Base-by-base conservation (phyloP, 2,888 invertebrate genomes). In the Toxonevra muliebris region DNA sequence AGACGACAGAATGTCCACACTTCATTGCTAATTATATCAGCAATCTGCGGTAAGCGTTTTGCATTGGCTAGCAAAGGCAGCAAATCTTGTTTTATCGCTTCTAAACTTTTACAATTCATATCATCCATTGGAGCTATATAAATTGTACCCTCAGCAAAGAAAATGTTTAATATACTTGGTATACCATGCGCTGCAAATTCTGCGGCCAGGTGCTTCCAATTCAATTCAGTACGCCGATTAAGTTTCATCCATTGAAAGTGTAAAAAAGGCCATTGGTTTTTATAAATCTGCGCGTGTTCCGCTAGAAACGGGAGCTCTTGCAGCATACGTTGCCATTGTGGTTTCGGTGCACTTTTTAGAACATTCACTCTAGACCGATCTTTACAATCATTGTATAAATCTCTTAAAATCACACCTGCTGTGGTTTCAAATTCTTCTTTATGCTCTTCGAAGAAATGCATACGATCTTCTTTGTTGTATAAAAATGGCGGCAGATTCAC, bases 401-500 rank as follows among this genome's bases (percentile, higher is more conserved):
- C 74, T 0, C 79, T 69, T 0, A 83, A 40, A 30, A 81, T 40
- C 5, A 69, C 66, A 0, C 84, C 83, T 0, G 80, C 76, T 2
- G 67, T 10, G 0, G 81, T 82, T 7, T 69, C 53, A 30, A 83
- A 83, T 8, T 77, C 65, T 3, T 11, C 53, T 48, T 77, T 72
- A 15, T 79, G 75, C 0, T 71, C 65, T 41, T 76, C 70, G 58
- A 83, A 84, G 57, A 83, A 83, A 3, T 71, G 71, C 74, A 82
- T 79, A 45, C 77, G 76, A 68, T 79, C 81, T 68, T 83, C 82
- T 54, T 76, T 75, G 64, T 83, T 83, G 58, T 82, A 81, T 15
- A 83, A 66, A 65, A 77, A 81, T 0, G 83, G 83, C 1, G 77
- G 76, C 61, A 82, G 65, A 10, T 75, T 74, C 42, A 73, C 71